phyloP scores from a whole-genome alignment of 2,888 invertebrate genomes.

The Aricia artaxerxes region DNA sequence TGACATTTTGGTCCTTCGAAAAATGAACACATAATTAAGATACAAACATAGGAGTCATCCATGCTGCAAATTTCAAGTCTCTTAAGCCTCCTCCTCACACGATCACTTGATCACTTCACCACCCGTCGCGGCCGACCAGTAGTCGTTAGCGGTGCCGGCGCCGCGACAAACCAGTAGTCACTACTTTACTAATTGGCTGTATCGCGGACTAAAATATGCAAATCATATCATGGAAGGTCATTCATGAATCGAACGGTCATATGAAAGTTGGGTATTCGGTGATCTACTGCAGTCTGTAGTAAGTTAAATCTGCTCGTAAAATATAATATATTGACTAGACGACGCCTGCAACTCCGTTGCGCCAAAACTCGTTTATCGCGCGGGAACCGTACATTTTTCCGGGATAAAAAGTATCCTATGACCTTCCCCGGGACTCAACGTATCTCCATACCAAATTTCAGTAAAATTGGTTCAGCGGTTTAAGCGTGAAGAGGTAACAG shows the following conservation, averaged over 20 bases:
- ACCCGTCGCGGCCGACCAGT: slow-evolving; percentile 6
- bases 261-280: neutral
- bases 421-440: too few relatives aligned
- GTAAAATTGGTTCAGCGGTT: too few relatives aligned
- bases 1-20: neutral
- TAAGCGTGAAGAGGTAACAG: too few relatives aligned
- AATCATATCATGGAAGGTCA: neutral
- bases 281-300: neutral
- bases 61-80: neutral
- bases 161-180: slow-evolving; percentile 13
- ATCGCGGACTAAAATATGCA: neutral
- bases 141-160: neutral
- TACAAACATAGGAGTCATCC: neutral
- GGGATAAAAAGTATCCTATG: too few relatives aligned
- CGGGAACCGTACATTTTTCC: too few relatives aligned
- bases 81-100: too few relatives aligned
- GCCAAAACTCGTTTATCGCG: too few relatives aligned
- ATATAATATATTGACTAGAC: too few relatives aligned
- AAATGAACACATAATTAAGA: neutral
- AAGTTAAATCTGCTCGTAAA: too few relatives aligned
- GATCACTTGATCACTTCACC: neutral
- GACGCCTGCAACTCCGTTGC: too few relatives aligned
- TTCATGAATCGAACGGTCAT: neutral
- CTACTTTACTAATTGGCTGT: neutral
- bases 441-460: too few relatives aligned